phyloP scores from a whole-genome alignment of 2,797 vertebrate species.

The Mus caroli region DNA sequence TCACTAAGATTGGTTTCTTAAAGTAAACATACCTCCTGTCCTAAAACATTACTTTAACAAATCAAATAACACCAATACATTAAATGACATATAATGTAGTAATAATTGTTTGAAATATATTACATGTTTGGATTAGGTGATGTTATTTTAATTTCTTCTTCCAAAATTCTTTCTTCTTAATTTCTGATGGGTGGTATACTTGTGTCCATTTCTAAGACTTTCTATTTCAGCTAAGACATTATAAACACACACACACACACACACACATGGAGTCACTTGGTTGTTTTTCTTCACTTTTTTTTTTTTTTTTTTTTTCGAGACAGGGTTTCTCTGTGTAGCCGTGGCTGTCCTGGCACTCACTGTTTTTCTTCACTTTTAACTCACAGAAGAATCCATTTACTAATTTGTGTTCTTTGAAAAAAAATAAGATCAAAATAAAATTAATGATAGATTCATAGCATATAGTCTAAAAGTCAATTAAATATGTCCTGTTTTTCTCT shows the following conservation, averaged over 20 bases:
- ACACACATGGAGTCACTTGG: background rate
- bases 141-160: conserved; percentile 23
- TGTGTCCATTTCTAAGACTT: background rate
- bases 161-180: background rate
- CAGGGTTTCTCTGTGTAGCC: no score
- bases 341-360: no score
- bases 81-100: background rate
- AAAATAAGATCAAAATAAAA: conserved; percentile 44
- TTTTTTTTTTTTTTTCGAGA: no score
- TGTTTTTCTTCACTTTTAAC: background rate
- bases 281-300: background rate
- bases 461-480: conserved; percentile 55
- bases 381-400: conserved; percentile 21
- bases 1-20: background rate
- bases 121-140: background rate
- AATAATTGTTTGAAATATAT: background rate
- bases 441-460: conserved; percentile 23
- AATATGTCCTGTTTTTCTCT: conserved; percentile 49
- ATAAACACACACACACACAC: background rate
- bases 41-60: conserved; percentile 11
- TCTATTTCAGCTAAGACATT: background rate
- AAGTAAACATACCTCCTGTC: background rate
- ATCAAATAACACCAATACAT: background rate
- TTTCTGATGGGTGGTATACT: background rate
- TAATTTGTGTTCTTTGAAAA: conserved; percentile 19